These are phyloP conservation scores for Archips xylosteana DNA, from an alignment of 2,888 invertebrate species.

Conservation along the genomic window DNA sequence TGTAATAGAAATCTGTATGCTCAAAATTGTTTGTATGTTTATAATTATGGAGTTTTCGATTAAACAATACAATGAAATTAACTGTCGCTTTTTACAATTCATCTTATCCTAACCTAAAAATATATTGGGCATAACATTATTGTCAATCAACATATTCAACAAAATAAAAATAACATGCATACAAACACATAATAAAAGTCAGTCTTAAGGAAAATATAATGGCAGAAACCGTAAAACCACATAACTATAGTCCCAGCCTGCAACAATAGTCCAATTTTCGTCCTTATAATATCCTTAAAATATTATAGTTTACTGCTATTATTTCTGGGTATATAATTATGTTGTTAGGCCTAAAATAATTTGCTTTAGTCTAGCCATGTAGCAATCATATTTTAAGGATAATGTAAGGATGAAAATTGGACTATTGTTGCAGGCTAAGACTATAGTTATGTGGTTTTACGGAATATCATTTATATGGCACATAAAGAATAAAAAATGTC, in stretches of 20 bases:
- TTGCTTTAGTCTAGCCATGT: too few relatives aligned
- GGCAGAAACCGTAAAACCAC: too few relatives aligned
- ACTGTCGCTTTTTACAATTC: background rate
- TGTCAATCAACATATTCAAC: slow-evolving; percentile 23
- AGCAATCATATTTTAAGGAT: too few relatives aligned
- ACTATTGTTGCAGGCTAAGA: too few relatives aligned
- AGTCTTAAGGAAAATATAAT: slow-evolving; percentile 24
- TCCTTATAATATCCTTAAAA: too few relatives aligned
- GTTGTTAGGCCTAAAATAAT: too few relatives aligned
- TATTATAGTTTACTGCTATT: too few relatives aligned
- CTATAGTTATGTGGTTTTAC: too few relatives aligned
- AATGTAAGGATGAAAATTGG: too few relatives aligned
- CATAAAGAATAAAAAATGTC: slow-evolving; percentile 12
- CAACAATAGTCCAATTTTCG: too few relatives aligned
- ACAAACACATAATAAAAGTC: slow-evolving; percentile 7
- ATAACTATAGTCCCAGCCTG: too few relatives aligned
- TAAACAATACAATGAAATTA: slow-evolving; percentile 21
- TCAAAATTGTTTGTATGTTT: slow-evolving; percentile 37
- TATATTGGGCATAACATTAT: slow-evolving; percentile 8
- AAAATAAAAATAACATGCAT: background rate
- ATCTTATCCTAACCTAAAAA: slow-evolving; percentile 20
- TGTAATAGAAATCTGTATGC: slow-evolving; percentile 16
- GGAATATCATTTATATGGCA: slow-evolving; percentile 21
- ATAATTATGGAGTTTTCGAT: slow-evolving; percentile 25
- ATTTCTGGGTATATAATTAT: too few relatives aligned